phyloP scores from a whole-genome alignment of 1,140 invertebrate species.

The Kradibia gibbosae region DNA sequence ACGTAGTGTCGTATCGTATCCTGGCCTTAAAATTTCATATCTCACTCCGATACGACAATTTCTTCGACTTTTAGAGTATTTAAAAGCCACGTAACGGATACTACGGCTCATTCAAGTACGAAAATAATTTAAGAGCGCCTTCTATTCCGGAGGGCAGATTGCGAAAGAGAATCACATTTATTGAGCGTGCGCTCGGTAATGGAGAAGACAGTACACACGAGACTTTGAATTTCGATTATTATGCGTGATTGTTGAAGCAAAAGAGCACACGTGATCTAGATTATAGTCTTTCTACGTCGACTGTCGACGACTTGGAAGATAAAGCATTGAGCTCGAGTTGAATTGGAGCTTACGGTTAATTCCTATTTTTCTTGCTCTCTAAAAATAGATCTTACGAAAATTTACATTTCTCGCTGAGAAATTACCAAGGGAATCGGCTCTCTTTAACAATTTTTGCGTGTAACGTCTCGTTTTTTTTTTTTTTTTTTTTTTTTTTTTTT shows the following conservation, averaged over 20 bases:
- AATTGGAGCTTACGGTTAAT: not conserved
- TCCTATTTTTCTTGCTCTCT: not conserved
- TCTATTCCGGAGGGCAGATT: not conserved
- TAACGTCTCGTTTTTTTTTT: not conserved
- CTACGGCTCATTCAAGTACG: not conserved
- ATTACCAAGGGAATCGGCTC: not conserved
- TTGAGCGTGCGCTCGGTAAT: not conserved
- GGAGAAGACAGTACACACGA: not conserved
- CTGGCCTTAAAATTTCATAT: conserved; percentile 9
- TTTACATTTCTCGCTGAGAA: not conserved
- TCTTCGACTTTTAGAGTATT: not conserved
- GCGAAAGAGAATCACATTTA: not conserved
- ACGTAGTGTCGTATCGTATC: not conserved
- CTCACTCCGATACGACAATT: not conserved
- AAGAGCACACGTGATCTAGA: conserved; percentile 30
- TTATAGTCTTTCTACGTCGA: conserved; percentile 24
- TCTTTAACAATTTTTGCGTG: not conserved
- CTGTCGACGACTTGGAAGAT: conserved; percentile 11
- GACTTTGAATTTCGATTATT: conserved; percentile 36
- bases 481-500: not conserved
- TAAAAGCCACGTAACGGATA: not conserved
- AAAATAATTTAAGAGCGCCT: conserved; percentile 9
- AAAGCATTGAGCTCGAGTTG: conserved; percentile 12
- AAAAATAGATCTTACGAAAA: conserved; percentile 11
- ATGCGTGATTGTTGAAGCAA: not conserved